Base-by-base conservation (phyloP, 1,140 invertebrate genomes). In the Thereuonema tuberculata region DNA sequence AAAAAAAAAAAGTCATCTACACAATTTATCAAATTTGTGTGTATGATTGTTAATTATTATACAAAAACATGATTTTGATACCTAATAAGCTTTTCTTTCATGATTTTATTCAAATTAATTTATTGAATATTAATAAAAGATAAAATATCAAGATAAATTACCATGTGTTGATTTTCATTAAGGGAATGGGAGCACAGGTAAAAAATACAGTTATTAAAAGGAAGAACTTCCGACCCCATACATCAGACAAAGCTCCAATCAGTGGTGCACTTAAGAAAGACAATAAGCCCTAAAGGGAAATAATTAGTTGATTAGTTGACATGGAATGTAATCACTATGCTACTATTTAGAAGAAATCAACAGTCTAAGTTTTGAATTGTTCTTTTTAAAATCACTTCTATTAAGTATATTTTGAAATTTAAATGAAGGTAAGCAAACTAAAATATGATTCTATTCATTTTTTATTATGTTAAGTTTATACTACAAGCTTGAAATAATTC, bases 131-230 rank as follows among this genome's bases (percentile, higher is more conserved):
- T n/a, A n/a, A n/a, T n/a, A n/a, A n/a, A n/a, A n/a, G n/a, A n/a
- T n/a, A n/a, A n/a, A n/a, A n/a, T n/a, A 37, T 37, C 31, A 37
- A 17, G 5, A 37, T 37, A 54, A 71, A 75, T 74, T 71, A 84
- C 91, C 93, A 98, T 54, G 94, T 93, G 77, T 97, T 98, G 69
- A 99, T 88, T 70, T 89, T 93, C 90, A 99, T 98, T 56, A 99
- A 80, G 56, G 96, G 96, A 71, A 99, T 99, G 43, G 97, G 97
- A 62, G 91, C 87, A 78, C 96, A 99, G 2, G 97, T 99, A 77
- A 98, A 99, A 74, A 98, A 95, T 65, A 99, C 96, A 55, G 97
- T 99, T 64, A 99, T 84, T 60, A 99, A 80, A 56, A 99, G 82
- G 76, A 99, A 99, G 71, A 96, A 88, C 76, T 99, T 99, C 65